Conservation (phyloP, 2,797 vertebrate species). For the Parauchenoglanis ngamensis region DNA sequence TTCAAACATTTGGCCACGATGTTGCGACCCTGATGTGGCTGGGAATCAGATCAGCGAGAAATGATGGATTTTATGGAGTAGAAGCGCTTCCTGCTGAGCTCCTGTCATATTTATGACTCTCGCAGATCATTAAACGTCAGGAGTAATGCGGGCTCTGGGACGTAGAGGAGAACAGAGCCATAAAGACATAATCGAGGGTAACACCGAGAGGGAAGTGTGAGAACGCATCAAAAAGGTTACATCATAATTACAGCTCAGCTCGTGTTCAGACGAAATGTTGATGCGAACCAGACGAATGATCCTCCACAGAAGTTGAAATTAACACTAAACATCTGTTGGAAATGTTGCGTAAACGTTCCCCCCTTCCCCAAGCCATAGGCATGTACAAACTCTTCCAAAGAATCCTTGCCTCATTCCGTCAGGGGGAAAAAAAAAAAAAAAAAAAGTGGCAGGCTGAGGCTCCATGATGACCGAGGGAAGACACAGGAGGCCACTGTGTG, state of each 20-base stretch:
- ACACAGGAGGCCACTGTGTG: constrained; percentile 7
- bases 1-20: neutral
- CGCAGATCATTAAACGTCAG: constrained; percentile 39
- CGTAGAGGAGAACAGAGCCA: neutral
- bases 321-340: constrained; percentile 8
- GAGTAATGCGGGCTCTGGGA: constrained; percentile 29
- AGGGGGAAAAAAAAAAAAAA: neutral
- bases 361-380: neutral
- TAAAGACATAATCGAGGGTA: constrained; percentile 9
- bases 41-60: constrained; percentile 20
- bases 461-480: neutral
- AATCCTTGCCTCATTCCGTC: neutral
- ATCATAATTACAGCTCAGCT: constrained; percentile 17
- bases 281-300: neutral
- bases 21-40: neutral
- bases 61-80: constrained; percentile 22
- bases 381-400: neutral
- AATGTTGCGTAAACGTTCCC: neutral
- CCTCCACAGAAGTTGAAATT: neutral
- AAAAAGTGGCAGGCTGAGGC: neutral
- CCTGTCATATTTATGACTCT: constrained; percentile 33
- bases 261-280: neutral
- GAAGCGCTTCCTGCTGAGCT: constrained; percentile 16
- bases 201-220: neutral
- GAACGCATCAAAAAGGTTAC: neutral